phyloP scores from a whole-genome alignment of 2,888 invertebrate genomes.

The Panzeria rudis region DNA sequence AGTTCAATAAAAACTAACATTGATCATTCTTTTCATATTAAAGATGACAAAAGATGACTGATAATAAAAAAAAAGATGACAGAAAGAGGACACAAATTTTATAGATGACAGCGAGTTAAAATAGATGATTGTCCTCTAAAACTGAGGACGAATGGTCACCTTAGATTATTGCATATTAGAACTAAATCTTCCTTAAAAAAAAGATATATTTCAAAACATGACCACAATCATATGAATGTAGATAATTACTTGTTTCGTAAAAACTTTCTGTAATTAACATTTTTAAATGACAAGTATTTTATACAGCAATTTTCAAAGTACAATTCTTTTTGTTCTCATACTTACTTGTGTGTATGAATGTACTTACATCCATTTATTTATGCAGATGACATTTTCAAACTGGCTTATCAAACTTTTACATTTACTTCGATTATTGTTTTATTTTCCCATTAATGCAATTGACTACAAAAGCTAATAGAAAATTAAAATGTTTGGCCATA shows the following conservation, averaged over 20 bases:
- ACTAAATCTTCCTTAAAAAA: too few species aligned
- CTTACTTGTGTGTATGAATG: not conserved
- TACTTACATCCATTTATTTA: not conserved
- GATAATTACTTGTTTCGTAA: not conserved
- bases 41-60: too few species aligned
- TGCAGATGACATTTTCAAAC: conserved; percentile 57
- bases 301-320: not conserved
- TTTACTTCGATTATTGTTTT: conserved; percentile 47
- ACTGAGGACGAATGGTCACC: too few species aligned
- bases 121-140: too few species aligned
- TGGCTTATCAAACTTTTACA: conserved; percentile 51
- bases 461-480: conserved; percentile 72
- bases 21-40: too few species aligned
- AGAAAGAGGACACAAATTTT: too few species aligned
- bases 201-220: too few species aligned
- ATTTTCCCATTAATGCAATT: conserved; percentile 51
- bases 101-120: too few species aligned
- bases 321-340: not conserved
- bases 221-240: too few species aligned
- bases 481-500: conserved; percentile 66
- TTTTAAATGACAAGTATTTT: not conserved
- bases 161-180: too few species aligned
- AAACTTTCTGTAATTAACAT: not conserved
- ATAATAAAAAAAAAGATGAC: too few species aligned
- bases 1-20: too few species aligned